Evolutionary conservation across 2,888 invertebrate species (phyloP).

Genomic region (Tachystola acroxantha): DNA sequence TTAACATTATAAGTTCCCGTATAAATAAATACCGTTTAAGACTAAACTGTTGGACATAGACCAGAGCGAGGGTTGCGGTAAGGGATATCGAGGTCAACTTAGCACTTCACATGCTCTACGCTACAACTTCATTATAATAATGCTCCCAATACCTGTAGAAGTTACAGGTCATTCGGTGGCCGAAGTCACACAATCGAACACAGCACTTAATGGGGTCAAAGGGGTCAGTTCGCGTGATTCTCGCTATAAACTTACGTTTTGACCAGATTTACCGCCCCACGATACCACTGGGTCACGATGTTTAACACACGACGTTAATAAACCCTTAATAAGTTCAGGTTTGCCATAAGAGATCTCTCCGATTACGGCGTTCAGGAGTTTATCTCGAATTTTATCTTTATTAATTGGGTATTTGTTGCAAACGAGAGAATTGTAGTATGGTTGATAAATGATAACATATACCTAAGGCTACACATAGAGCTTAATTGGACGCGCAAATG

Average conservation of each 20-base stretch:
- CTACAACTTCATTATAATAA: neutral
- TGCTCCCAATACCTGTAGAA: neutral
- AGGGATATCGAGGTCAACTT: neutral
- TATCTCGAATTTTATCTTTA: conserved; percentile 46
- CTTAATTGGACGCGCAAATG: no score
- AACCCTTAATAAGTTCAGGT: conserved; percentile 63
- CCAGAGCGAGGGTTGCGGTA: no score
- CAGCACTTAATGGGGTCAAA: conserved; percentile 46
- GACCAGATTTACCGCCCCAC: conserved; percentile 55
- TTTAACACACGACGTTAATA: conserved; percentile 60
- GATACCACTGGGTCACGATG: conserved; percentile 61
- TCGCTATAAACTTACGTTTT: conserved; percentile 63
- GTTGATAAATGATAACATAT: no score
- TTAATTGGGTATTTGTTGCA: conserved; percentile 26
- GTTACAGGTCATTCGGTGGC: conserved; percentile 10
- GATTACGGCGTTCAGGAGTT: conserved; percentile 36
- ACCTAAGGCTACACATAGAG: no score
- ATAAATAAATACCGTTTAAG: no score
- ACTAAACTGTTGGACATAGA: no score
- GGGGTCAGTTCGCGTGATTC: conserved; percentile 68
- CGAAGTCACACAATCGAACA: conserved; percentile 9
- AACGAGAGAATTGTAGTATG: no score
- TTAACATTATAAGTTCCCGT: no score
- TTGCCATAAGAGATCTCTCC: conserved; percentile 16
- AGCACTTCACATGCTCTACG: neutral